A percentile compares a stretch with the other conserved stretches of the same genome.
Conservation (phyloP, 1,140 invertebrate species). For the Marisa cornuarietis region DNA sequence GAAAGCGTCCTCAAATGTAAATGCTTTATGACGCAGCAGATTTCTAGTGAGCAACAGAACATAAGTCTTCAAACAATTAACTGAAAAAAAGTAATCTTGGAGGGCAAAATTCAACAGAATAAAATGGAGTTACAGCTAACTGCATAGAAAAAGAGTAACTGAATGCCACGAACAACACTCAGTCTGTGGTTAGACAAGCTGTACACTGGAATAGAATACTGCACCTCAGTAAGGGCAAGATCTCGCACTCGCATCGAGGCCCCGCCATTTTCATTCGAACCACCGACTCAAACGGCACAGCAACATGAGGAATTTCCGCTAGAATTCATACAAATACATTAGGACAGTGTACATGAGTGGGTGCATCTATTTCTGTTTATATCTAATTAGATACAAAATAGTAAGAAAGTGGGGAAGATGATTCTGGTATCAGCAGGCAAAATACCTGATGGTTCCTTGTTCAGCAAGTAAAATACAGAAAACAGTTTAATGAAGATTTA, state of each 20-base stretch:
- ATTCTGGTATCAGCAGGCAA: too few relatives aligned
- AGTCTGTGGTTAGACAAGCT: slow-evolving; percentile 1
- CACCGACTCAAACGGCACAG: slow-evolving; percentile 54
- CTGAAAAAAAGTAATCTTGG: not conserved
- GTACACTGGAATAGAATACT: slow-evolving; percentile 11
- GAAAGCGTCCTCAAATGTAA: too few relatives aligned
- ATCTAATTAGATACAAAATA: not conserved
- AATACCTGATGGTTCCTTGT: too few relatives aligned
- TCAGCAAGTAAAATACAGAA: too few relatives aligned
- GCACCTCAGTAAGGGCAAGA: slow-evolving; percentile 55
- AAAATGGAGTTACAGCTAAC: not conserved
- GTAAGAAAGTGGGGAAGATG: too few relatives aligned
- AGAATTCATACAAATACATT: slow-evolving; percentile 29
- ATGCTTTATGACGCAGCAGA: too few relatives aligned
- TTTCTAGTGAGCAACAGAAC: too few relatives aligned
- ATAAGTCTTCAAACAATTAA: too few relatives aligned
- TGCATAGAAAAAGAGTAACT: not conserved
- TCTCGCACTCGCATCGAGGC: slow-evolving; percentile 50
- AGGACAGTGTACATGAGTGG: not conserved
- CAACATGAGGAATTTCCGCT: slow-evolving; percentile 61
- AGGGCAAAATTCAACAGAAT: slow-evolving; percentile 17
- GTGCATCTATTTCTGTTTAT: not conserved
- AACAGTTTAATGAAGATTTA: too few relatives aligned
- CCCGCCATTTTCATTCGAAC: slow-evolving; percentile 57
- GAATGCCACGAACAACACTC: not conserved